Conservation (phyloP, 2,888 invertebrate genomes). For the Seira ritae region DNA sequence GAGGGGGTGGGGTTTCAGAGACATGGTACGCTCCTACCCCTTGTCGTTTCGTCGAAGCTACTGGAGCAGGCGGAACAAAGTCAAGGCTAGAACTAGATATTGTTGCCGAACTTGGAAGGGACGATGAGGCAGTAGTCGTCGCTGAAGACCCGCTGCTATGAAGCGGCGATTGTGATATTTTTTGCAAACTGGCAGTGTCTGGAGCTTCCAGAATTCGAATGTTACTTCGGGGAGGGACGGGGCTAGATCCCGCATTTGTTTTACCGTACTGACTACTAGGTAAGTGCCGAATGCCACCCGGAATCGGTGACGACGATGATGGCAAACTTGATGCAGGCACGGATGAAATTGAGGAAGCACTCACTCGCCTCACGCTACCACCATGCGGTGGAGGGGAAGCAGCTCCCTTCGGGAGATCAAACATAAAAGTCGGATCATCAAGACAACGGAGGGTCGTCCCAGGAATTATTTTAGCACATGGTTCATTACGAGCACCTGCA, state of each 20-base stretch:
- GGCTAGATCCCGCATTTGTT: constrained; percentile 74
- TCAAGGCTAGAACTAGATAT: constrained; percentile 59
- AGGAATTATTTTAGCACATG: constrained; percentile 75
- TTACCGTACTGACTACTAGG: neutral
- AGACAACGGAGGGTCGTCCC: constrained; percentile 78
- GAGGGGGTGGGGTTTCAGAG: constrained; percentile 70
- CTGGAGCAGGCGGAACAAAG: constrained; percentile 69
- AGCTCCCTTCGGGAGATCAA: constrained; percentile 75
- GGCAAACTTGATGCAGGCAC: constrained; percentile 11
- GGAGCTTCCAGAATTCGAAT: constrained; percentile 78
- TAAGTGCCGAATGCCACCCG: neutral
- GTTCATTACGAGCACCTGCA: constrained; percentile 43
- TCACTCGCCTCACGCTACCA: constrained; percentile 28
- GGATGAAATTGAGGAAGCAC: constrained; percentile 30
- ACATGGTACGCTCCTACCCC: constrained; percentile 69
- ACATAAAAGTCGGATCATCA: constrained; percentile 79
- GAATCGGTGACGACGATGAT: neutral
- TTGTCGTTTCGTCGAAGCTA: constrained; percentile 68
- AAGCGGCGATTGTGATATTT: constrained; percentile 72
- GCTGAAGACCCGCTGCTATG: constrained; percentile 20
- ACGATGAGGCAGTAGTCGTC: constrained; percentile 23
- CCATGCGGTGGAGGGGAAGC: constrained; percentile 41
- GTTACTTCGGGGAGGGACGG: constrained; percentile 75
- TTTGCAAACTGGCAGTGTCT: constrained; percentile 74
- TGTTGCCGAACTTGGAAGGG: constrained; percentile 28